A percentile compares a stretch with the other conserved stretches of the same genome.
These are phyloP conservation scores for Cheracebus regulus DNA, from an alignment of 2,797 vertebrate species.

Conservation along the genomic window DNA sequence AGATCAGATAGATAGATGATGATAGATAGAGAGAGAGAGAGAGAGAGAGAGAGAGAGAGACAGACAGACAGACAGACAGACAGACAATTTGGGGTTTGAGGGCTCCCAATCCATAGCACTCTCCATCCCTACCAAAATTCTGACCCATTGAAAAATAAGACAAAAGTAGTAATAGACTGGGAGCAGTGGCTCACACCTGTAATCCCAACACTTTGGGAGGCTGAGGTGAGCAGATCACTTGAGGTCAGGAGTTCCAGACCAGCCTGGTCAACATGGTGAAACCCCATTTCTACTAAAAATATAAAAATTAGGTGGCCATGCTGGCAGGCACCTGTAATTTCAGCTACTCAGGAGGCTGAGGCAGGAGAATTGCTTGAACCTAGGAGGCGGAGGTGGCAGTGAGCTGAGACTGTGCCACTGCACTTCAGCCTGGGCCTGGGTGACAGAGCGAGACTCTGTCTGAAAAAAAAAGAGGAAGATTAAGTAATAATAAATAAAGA, in stretches of 20 bases:
- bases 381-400: not conserved
- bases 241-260: not conserved
- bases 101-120: not conserved
- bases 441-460: not conserved
- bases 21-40: too few relatives aligned
- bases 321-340: too few relatives aligned
- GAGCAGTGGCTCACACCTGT: fast-evolving
- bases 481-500: not conserved
- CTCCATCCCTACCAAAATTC: not conserved
- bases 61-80: not conserved
- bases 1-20: not conserved
- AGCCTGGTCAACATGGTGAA: too few relatives aligned
- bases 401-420: not conserved
- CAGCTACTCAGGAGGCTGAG: too few relatives aligned
- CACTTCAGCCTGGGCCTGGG: not conserved
- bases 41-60: not conserved
- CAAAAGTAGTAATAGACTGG: not conserved
- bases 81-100: not conserved
- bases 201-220: not conserved
- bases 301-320: too few relatives aligned
- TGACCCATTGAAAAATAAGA: not conserved
- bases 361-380: not conserved
- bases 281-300: not conserved
- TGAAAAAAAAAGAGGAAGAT: not conserved
- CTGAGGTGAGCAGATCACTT: not conserved